Base-by-base conservation (phyloP, 2,797 vertebrate genomes). In the Hippoglossus hippoglossus region DNA sequence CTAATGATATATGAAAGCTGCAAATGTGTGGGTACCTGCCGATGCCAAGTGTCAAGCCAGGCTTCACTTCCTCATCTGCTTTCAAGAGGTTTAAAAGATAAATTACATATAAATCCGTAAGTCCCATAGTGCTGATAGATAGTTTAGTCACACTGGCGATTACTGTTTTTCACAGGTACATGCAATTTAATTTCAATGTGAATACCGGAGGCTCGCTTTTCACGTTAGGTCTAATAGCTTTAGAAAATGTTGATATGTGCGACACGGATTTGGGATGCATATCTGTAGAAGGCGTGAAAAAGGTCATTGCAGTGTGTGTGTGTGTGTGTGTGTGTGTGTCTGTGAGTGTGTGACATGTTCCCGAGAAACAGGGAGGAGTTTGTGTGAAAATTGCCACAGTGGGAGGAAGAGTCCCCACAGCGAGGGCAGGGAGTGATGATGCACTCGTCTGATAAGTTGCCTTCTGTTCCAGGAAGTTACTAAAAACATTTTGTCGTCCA, bases 311-410 rank as follows among this genome's bases (percentile, higher is more conserved):
- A 19, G n/a, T 72, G 61, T 15, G 11, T 3, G 26, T 18, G 53
- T 19, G 26, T 34, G 4, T 18, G 41, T 9, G 28, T 10, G 54
- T n/a, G 19, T n/a, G 31, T n/a, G 55, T n/a, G 31, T 34, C 5
- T 8, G 44, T 5, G 31, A 11, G 55, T n/a, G 31, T n/a, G 19
- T 70, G 61, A 60, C 47, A 54, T 83, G 73, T 84, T 87, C 80
- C 53, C 57, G 67, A 70, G 82, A 26, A 19, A 72, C 39, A 62
- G 28, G 70, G 73, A 73, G 74, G 62, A 10, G 63, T 63, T 72
- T 54, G 68, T 82, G 82, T 82, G 74, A 83, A 85, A 83, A 77
- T 46, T 70, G 79, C 62, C 71, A 67, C 65, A 75, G 73, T 65
- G 52, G 77, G 83, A 87, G 64, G 39, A 72, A 57, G 56, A 73